Evolutionary conservation across 2,113 vertebrate species (phyloP).

Genomic region (Myodes glareolus): DNA sequence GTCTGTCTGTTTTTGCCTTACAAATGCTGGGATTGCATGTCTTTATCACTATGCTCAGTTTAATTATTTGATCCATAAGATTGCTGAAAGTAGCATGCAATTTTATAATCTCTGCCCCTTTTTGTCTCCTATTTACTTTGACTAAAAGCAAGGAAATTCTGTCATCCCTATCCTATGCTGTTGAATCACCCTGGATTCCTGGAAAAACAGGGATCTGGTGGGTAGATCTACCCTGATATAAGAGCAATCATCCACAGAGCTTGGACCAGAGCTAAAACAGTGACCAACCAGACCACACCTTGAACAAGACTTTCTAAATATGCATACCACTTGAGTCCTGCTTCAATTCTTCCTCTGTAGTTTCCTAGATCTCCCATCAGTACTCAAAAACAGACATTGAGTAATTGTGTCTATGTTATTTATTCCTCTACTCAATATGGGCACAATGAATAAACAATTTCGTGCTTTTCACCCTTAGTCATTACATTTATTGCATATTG

Average conservation of each 20-base stretch:
- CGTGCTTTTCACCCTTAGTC: background rate
- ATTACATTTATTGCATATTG: background rate
- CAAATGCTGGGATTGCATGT: background rate
- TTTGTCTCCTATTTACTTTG: background rate
- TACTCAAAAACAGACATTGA: background rate
- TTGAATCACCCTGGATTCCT: background rate
- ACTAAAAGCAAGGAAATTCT: background rate
- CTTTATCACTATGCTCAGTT: background rate
- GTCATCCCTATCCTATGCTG: background rate
- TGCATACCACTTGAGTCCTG: background rate
- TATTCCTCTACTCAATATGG: background rate
- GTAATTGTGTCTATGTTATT: background rate
- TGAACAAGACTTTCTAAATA: background rate
- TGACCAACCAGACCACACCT: background rate
- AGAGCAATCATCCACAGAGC: background rate
- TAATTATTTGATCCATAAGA: background rate
- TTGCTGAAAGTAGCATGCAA: background rate
- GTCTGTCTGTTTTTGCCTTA: background rate
- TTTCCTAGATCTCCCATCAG: background rate
- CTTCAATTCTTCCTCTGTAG: background rate
- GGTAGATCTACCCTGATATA: background rate
- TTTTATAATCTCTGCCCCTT: background rate
- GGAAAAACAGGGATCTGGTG: background rate
- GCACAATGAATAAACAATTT: background rate
- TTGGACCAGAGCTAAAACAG: background rate